phyloP scores from a whole-genome alignment of 2,888 invertebrate species.

The Drosophila robusta region DNA sequence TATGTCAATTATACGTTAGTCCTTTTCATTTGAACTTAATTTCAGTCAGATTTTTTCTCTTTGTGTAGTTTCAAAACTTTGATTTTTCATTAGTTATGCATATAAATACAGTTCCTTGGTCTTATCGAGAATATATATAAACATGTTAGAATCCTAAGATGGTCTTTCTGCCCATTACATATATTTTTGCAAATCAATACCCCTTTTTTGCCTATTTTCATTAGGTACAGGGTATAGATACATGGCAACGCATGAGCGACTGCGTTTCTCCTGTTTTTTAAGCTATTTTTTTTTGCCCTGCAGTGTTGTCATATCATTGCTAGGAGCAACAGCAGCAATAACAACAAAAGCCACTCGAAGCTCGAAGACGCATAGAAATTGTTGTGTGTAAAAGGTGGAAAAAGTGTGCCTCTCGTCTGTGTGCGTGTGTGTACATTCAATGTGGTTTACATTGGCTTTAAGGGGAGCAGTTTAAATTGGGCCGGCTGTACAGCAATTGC shows the following conservation, averaged over 20 bases:
- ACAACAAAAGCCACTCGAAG: constrained; percentile 27
- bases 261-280: constrained; percentile 26
- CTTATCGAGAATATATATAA: too few species aligned
- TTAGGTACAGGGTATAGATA: background rate
- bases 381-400: constrained; percentile 46
- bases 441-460: constrained; percentile 8
- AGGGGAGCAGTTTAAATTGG: constrained; percentile 23
- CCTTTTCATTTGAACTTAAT: too few species aligned
- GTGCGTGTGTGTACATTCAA: constrained; percentile 5
- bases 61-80: too few species aligned
- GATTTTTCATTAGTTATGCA: too few species aligned
- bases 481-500: constrained; percentile 5
- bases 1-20: too few species aligned
- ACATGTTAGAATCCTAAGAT: too few species aligned
- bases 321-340: constrained; percentile 42
- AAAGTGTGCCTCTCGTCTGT: constrained; percentile 11
- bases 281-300: constrained; percentile 1
- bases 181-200: too few species aligned
- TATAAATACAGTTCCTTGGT: too few species aligned
- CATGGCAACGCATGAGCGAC: constrained; percentile 65
- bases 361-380: constrained; percentile 21
- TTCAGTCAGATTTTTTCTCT: too few species aligned
- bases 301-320: constrained; percentile 62
- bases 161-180: too few species aligned
- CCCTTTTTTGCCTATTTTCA: too few species aligned